phyloP scores from a whole-genome alignment of 2,797 vertebrate species.

The Cuculus canorus region DNA sequence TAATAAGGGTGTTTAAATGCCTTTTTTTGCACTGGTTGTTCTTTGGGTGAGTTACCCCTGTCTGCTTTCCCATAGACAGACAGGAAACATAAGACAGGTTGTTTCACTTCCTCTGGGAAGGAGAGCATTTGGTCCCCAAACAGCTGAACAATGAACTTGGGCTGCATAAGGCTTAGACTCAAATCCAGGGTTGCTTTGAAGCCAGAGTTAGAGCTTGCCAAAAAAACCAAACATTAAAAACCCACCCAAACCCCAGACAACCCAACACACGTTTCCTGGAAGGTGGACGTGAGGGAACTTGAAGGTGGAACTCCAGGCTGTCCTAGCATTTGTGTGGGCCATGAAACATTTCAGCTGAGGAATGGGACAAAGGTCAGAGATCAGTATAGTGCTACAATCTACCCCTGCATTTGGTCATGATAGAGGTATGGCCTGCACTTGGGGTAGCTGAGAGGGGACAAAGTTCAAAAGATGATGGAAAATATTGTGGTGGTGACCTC shows the following conservation, averaged over 20 bases:
- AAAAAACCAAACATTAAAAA: neutral
- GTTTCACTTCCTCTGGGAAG: neutral
- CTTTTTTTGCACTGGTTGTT: slow-evolving; percentile 45
- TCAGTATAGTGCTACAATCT: neutral
- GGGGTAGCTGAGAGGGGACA: neutral
- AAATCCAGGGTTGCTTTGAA: neutral
- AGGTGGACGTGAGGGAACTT: neutral
- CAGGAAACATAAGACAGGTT: neutral
- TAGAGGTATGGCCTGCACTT: neutral
- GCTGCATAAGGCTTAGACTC: neutral
- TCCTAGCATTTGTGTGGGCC: neutral
- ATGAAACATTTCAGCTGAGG: neutral
- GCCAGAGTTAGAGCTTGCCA: neutral
- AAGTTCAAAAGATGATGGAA: neutral
- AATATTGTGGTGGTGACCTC: neutral
- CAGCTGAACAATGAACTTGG: neutral
- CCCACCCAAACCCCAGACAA: neutral
- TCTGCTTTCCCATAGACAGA: neutral
- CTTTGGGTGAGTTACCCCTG: slow-evolving; percentile 5
- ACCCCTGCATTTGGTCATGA: neutral
- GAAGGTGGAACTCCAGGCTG: neutral
- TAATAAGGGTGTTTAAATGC: slow-evolving; percentile 66
- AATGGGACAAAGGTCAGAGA: neutral
- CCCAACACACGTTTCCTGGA: neutral
- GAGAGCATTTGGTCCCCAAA: neutral